Conservation (phyloP, 2,888 invertebrate species). For the Trypoxylon attenuatum region DNA sequence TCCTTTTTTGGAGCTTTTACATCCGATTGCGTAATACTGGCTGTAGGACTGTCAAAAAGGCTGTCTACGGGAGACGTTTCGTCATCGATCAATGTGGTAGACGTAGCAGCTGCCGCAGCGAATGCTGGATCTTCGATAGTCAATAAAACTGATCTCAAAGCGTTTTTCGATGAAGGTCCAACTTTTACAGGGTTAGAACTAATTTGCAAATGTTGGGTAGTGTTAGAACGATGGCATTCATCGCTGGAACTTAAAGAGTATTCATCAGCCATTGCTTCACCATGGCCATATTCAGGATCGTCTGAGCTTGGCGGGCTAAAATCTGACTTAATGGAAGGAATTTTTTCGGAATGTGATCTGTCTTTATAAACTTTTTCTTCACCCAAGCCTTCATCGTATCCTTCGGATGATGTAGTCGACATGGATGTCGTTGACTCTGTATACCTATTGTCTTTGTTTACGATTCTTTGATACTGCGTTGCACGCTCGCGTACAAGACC, state of each 20-base stretch:
- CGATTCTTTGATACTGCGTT: slow-evolving; percentile 75
- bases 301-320: slow-evolving; percentile 76
- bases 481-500: slow-evolving; percentile 76
- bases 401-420: slow-evolving; percentile 73
- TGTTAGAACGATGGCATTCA: slow-evolving; percentile 65
- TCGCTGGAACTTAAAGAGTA: slow-evolving; percentile 75
- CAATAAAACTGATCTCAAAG: slow-evolving; percentile 77
- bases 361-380: slow-evolving; percentile 86
- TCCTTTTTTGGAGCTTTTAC: slow-evolving; percentile 74
- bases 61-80: slow-evolving; percentile 91
- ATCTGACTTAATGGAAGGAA: slow-evolving; percentile 67
- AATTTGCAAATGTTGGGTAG: slow-evolving; percentile 61
- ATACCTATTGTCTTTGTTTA: slow-evolving; percentile 71
- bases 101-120: slow-evolving; percentile 82
- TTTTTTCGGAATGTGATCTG: slow-evolving; percentile 78
- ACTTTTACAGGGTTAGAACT: slow-evolving; percentile 59
- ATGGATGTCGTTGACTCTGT: slow-evolving; percentile 70
- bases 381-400: slow-evolving; percentile 77
- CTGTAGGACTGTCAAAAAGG: slow-evolving; percentile 82
- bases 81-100: slow-evolving; percentile 84
- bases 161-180: slow-evolving; percentile 62
- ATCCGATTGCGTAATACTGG: slow-evolving; percentile 73
- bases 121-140: slow-evolving; percentile 86
- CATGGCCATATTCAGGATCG: slow-evolving; percentile 77
- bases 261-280: slow-evolving; percentile 81